Percentiles rank a stretch among this genome's conserved stretches.
phyloP scores from a whole-genome alignment of 2,888 invertebrate species.

The Tupiocoris notatus region DNA sequence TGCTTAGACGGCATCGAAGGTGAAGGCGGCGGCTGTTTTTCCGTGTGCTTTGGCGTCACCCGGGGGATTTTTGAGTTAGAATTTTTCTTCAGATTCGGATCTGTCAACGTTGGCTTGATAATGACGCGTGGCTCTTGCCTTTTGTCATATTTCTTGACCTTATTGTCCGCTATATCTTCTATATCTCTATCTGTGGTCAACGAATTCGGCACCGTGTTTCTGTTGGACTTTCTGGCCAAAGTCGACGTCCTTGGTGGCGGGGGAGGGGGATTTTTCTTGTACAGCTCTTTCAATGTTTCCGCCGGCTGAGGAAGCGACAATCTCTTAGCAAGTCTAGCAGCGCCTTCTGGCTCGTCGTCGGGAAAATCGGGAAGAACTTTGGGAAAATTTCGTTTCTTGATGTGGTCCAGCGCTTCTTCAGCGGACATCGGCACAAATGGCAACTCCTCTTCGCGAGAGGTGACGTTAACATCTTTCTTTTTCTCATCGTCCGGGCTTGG shows the following conservation, averaged over 20 bases:
- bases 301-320: conserved; percentile 49
- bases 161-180: conserved; percentile 25
- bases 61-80: conserved; percentile 47
- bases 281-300: conserved; percentile 22
- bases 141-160: conserved; percentile 36
- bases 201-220: conserved; percentile 45
- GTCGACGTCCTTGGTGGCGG: conserved; percentile 75
- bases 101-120: conserved; percentile 60
- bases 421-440: conserved; percentile 52
- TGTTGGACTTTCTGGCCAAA: conserved; percentile 59
- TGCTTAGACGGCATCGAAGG: conserved; percentile 23
- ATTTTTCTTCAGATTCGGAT: conserved; percentile 50
- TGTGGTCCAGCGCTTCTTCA: conserved; percentile 70
- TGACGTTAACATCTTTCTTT: conserved; percentile 61
- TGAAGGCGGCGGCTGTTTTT: conserved; percentile 45
- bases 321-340: conserved; percentile 28
- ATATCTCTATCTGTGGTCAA: conserved; percentile 33
- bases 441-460: conserved; percentile 60
- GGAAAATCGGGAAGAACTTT: conserved; percentile 78
- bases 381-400: conserved; percentile 76
- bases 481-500: conserved; percentile 22
- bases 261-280: conserved; percentile 59
- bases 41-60: conserved; percentile 46
- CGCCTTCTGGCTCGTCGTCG: conserved; percentile 33
- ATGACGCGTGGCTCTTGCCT: conserved; percentile 61